Percentiles rank a stretch among this genome's conserved stretches.
Evolutionary conservation across 1,140 invertebrate genomes (phyloP).

Genomic region (Mycetomoellerius zeteki): DNA sequence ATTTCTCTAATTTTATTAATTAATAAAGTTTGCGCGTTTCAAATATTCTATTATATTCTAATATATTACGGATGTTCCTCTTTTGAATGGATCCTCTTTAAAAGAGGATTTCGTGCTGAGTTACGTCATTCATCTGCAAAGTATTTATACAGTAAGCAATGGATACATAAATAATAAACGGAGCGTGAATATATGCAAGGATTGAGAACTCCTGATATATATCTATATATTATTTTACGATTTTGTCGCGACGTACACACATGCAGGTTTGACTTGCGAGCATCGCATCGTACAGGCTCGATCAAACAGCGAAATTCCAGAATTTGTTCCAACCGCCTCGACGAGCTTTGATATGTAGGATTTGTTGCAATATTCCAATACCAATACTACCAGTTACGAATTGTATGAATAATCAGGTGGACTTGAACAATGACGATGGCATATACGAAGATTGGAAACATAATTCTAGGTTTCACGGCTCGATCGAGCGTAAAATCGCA

Average conservation of each 20-base stretch:
- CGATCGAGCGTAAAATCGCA: neutral
- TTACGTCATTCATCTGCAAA: neutral
- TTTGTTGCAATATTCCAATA: slow-evolving; percentile 48
- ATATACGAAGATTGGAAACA: slow-evolving; percentile 27
- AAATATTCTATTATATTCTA: neutral
- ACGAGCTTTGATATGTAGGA: slow-evolving; percentile 32
- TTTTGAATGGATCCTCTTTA: neutral
- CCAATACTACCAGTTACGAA: slow-evolving; percentile 23
- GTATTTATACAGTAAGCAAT: neutral
- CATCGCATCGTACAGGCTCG: neutral
- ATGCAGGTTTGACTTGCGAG: slow-evolving; percentile 21
- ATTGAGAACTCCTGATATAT: slow-evolving; percentile 40
- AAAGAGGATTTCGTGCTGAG: neutral
- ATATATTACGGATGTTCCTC: neutral
- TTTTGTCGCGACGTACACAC: neutral
- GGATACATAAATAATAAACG: neutral
- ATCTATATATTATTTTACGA: slow-evolving; percentile 28
- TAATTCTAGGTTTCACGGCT: slow-evolving; percentile 25
- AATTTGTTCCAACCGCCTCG: slow-evolving; percentile 26
- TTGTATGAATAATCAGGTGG: slow-evolving; percentile 49
- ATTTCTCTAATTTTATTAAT: neutral
- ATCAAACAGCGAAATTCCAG: slow-evolving; percentile 22
- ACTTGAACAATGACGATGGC: slow-evolving; percentile 51
- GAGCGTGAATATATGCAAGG: neutral
- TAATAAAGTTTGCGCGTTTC: neutral